phyloP scores from a whole-genome alignment of 2,113 vertebrate species.

The Prunella fulvescens region DNA sequence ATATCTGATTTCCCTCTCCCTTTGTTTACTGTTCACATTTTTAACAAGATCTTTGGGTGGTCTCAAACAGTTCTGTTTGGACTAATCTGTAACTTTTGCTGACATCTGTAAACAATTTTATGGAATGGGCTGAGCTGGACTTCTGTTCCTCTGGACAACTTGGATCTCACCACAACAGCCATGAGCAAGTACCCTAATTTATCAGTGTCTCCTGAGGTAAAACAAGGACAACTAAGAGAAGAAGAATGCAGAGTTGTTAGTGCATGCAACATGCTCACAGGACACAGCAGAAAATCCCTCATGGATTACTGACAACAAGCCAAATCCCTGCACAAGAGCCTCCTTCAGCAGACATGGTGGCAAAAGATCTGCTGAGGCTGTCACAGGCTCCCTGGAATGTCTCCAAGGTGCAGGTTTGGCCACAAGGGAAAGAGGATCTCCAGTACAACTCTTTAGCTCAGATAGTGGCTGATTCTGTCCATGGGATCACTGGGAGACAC shows the following conservation, averaged over 20 bases:
- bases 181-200: neutral
- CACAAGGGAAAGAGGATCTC: neutral
- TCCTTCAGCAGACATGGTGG: neutral
- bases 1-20: neutral
- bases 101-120: conserved; percentile 39
- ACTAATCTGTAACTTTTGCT: conserved; percentile 4
- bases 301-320: neutral
- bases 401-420: neutral
- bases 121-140: neutral
- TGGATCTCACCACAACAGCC: neutral
- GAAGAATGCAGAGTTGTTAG: neutral
- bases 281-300: neutral
- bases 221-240: neutral
- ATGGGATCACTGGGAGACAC: neutral
- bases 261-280: neutral
- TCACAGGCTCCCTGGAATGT: neutral
- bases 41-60: conserved; percentile 21
- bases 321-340: neutral
- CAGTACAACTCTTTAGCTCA: neutral
- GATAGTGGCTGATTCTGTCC: neutral
- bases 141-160: neutral
- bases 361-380: neutral
- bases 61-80: conserved; percentile 34
- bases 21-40: conserved; percentile 6
- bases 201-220: neutral